Evolutionary conservation across 2,888 invertebrate species (phyloP).

Genomic region (Leistus spinibarbis): DNA sequence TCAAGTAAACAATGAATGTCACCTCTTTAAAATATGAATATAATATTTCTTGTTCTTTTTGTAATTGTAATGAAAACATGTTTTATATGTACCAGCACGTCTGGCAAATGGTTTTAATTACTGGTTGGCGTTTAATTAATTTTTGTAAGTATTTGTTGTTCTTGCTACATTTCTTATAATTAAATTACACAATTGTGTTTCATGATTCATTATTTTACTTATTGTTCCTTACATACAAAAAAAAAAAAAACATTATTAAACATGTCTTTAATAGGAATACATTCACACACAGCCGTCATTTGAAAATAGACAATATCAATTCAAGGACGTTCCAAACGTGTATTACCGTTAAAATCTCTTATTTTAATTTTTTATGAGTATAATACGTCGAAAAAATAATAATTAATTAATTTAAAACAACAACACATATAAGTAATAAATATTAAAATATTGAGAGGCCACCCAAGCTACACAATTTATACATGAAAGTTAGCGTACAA

Average conservation of each 20-base stretch:
- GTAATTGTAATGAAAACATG: conserved; percentile 1
- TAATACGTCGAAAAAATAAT: too few relatives aligned
- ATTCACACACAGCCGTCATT: too few relatives aligned
- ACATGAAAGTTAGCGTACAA: neutral
- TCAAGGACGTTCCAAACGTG: too few relatives aligned
- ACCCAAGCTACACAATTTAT: neutral
- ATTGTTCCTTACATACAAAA: too few relatives aligned
- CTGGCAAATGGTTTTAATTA: neutral
- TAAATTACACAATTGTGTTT: neutral
- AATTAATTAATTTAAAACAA: neutral
- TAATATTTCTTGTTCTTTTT: neutral
- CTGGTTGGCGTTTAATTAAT: neutral
- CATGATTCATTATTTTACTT: neutral
- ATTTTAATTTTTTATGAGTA: too few relatives aligned
- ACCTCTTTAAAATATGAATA: neutral
- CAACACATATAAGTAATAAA: neutral
- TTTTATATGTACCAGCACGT: neutral
- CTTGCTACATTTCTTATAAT: neutral
- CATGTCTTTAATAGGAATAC: too few relatives aligned
- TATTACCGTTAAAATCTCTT: too few relatives aligned
- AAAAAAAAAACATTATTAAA: too few relatives aligned
- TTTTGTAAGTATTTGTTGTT: neutral
- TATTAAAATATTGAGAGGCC: neutral
- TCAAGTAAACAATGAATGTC: neutral
- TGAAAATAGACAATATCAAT: too few relatives aligned